A percentile compares a stretch with the other conserved stretches of the same genome.
phyloP scores from a whole-genome alignment of 1,140 invertebrate genomes.

The silkworm (Bombyx mori) region DNA sequence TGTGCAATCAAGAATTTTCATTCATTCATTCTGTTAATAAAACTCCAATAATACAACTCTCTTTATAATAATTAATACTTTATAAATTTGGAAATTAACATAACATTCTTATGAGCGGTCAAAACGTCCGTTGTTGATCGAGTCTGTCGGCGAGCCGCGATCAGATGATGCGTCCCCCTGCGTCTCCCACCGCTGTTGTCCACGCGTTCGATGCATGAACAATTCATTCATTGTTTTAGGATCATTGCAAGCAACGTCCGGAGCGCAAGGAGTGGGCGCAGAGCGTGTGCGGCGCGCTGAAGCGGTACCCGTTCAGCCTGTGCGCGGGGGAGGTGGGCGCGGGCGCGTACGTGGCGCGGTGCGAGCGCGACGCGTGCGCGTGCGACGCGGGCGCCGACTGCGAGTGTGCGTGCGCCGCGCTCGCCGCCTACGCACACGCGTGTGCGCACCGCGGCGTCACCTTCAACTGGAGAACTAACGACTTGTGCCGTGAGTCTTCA shows the following conservation, averaged over 20 bases:
- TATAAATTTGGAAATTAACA: no score
- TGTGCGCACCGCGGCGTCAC: slow-evolving; percentile 81
- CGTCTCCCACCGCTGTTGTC: no score
- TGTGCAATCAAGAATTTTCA: no score
- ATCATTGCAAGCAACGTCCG: slow-evolving; percentile 82
- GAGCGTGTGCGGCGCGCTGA: slow-evolving; percentile 81
- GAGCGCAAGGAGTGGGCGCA: slow-evolving; percentile 85
- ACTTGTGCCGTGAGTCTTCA: slow-evolving; percentile 82
- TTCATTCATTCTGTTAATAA: no score
- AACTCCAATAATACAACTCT: no score
- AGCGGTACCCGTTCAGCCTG: slow-evolving; percentile 78
- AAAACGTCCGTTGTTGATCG: no score
- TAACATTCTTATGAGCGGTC: no score
- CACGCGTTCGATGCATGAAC: no score
- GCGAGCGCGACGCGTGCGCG: slow-evolving; percentile 86
- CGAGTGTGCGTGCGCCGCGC: slow-evolving; percentile 89
- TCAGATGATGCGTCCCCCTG: no score
- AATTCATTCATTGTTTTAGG: slow-evolving; percentile 37
- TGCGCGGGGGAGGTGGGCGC: slow-evolving; percentile 87
- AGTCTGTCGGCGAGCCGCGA: no score
- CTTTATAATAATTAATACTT: no score
- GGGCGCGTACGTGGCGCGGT: slow-evolving; percentile 78
- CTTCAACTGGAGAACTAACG: slow-evolving; percentile 85
- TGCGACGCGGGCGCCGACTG: slow-evolving; percentile 93
- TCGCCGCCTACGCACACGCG: slow-evolving; percentile 88